These are phyloP conservation scores for Pitangus sulphuratus DNA, from an alignment of 2,797 vertebrate genomes.

Conservation along the genomic window DNA sequence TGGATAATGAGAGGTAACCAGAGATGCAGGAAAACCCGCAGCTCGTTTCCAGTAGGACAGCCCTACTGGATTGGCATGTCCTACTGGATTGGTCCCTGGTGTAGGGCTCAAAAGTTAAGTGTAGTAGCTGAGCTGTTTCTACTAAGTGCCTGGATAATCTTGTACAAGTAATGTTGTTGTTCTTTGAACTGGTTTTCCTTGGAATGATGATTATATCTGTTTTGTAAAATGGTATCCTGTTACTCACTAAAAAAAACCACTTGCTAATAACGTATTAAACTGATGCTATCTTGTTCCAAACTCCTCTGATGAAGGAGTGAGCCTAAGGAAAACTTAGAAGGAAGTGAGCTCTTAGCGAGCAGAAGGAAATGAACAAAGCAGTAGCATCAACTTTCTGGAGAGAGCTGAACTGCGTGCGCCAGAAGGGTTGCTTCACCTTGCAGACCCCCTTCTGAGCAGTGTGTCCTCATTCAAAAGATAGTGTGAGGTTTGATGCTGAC, in stretches of 20 bases:
- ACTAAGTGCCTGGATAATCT: not conserved
- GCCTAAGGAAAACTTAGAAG: not conserved
- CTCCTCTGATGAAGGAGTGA: not conserved
- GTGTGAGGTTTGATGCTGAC: not conserved
- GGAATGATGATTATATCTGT: not conserved
- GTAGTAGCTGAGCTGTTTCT: not conserved
- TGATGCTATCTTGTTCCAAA: not conserved
- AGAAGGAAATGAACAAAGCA: not conserved
- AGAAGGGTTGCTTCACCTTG: not conserved
- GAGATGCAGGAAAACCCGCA: not conserved
- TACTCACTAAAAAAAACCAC: not conserved
- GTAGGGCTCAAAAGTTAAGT: not conserved
- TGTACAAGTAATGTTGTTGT: not conserved
- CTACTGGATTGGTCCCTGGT: not conserved
- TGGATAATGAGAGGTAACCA: not conserved
- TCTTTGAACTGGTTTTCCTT: not conserved
- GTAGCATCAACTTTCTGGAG: not conserved
- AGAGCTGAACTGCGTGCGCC: not conserved
- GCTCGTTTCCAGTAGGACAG: not conserved
- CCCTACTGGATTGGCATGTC: not conserved
- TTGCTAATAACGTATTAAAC: not conserved
- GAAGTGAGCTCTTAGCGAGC: not conserved
- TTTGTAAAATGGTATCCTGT: not conserved
- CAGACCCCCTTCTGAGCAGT: not conserved
- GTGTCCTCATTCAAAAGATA: not conserved